Base-by-base conservation (phyloP, 1,140 invertebrate species). In the Drosophila sp. region DNA sequence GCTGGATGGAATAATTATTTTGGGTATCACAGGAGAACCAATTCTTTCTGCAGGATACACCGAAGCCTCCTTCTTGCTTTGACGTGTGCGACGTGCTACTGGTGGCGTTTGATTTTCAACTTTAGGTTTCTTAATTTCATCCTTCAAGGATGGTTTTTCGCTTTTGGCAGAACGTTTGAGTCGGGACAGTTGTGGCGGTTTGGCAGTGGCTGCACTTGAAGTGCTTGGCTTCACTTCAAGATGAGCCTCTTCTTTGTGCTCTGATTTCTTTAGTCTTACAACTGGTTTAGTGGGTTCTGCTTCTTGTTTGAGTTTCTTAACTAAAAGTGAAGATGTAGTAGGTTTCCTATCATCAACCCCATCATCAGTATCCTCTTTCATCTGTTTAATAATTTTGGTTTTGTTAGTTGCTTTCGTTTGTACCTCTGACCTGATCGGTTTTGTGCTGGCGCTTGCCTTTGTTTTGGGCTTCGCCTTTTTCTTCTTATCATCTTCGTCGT, bases 11-110 rank as follows among this genome's bases (percentile, higher is more conserved):
- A n/a, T 70, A 66, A 91, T 57, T 8, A 90, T 41, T 47, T 90
- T 87, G 2, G 90, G 90, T 47, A 91, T 29, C 3, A 91, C 73
- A 1, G 85, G 82, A 0, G 82, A 84, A n/a, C 90, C 90, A 17
- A 90, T 63, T n/a, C 23, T 56, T 70, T 7, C 40, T 17, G 6
- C 63, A 17, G 7, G 66, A 56, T 25, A 60, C 1, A 5, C 33
- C 2, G 35, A 11, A 1, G n/a, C 33, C 7, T 56, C 68, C 11
- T 4, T 8, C 17, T 56, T 58, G 56, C 79, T 33, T 75, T 81
- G 10, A 25, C 84, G 84, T 0, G 84, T 87, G 4, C 84, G 84
- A n/a, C 80, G 47, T 7, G 84, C 80, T 4, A 90, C 72, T 0
- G 85, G 84, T 0, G 85, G 25, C 1, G 40, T 33, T 27, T 72